phyloP scores from a whole-genome alignment of 2,888 invertebrate genomes.

The Lasius platythorax region DNA sequence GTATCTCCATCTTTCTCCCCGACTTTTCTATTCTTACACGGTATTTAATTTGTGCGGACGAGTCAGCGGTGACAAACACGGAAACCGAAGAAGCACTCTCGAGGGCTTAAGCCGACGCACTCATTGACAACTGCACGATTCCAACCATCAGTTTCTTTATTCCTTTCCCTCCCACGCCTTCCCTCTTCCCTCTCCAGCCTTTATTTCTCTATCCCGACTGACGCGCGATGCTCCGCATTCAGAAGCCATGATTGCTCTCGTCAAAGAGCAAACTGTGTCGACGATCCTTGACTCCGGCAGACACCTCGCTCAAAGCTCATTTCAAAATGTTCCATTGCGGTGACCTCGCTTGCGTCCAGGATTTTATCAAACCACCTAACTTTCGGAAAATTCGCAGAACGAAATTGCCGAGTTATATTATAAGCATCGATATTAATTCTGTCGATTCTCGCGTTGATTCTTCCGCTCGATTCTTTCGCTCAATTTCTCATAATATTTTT shows the following conservation, averaged over 20 bases:
- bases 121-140: conserved; percentile 39
- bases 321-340: conserved; percentile 11
- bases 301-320: conserved; percentile 36
- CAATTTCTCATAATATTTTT: not conserved
- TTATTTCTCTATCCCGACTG: conserved; percentile 27
- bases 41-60: conserved; percentile 43
- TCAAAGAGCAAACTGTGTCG: conserved; percentile 49
- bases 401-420: not conserved
- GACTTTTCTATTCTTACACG: conserved; percentile 20
- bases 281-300: conserved; percentile 41
- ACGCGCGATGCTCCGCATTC: conserved; percentile 40
- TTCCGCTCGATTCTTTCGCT: too few species aligned
- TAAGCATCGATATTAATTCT: not conserved
- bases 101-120: conserved; percentile 22
- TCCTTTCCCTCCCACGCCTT: not conserved
- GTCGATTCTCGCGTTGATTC: too few species aligned
- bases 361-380: conserved; percentile 3
- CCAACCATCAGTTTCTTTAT: not conserved
- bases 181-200: conserved; percentile 1
- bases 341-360: conserved; percentile 31
- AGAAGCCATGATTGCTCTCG: conserved; percentile 47
- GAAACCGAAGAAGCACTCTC: conserved; percentile 47
- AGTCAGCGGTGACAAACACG: conserved; percentile 29
- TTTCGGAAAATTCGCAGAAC: conserved; percentile 4
- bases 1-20: conserved; percentile 10